Evolutionary conservation across 2,888 invertebrate genomes (phyloP).

Genomic region (Zhuqinia jingwanae): DNA sequence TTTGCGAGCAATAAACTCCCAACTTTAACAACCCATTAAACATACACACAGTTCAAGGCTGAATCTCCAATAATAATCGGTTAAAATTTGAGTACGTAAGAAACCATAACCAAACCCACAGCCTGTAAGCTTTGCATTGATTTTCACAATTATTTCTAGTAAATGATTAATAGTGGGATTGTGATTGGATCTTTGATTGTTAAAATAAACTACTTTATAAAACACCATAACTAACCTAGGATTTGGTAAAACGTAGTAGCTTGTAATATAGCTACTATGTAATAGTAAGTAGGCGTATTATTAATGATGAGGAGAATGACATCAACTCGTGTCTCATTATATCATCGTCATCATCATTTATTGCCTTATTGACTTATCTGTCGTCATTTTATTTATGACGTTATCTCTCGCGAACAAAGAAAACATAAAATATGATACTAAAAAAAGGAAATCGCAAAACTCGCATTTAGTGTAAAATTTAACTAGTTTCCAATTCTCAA

Average conservation of each 20-base stretch:
- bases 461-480: too few species aligned
- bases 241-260: neutral
- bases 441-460: slow-evolving; percentile 5
- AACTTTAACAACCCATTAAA: slow-evolving; percentile 15
- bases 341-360: neutral
- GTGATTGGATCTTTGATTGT: neutral
- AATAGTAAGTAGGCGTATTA: too few species aligned
- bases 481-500: too few species aligned
- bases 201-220: neutral
- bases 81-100: too few species aligned
- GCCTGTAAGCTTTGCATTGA: slow-evolving; percentile 1
- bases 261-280: too few species aligned
- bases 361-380: too few species aligned
- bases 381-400: too few species aligned
- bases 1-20: neutral
- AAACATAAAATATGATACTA: slow-evolving; percentile 5
- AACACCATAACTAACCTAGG: slow-evolving; percentile 10
- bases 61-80: neutral
- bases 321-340: neutral
- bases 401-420: neutral
- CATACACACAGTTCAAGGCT: slow-evolving; percentile 37
- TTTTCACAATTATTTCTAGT: neutral
- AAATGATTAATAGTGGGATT: too few species aligned
- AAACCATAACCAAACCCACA: slow-evolving; percentile 44
- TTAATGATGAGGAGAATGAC: too few species aligned